phyloP scores from a whole-genome alignment of 2,888 invertebrate genomes.

The Heliconius aoede region DNA sequence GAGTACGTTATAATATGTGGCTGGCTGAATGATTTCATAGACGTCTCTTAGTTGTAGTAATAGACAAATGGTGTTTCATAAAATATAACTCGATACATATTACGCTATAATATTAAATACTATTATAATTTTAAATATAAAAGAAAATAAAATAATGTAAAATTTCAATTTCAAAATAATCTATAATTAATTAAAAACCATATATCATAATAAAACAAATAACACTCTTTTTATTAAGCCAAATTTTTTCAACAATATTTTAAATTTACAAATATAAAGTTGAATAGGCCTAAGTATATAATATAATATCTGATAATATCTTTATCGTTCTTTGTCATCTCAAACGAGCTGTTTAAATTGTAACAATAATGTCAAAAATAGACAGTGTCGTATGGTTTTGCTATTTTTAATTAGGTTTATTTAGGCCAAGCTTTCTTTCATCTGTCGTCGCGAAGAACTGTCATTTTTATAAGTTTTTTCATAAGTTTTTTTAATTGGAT shows the following conservation, averaged over 20 bases:
- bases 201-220: too few relatives aligned
- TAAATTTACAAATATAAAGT: not conserved
- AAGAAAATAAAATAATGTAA: too few relatives aligned
- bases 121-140: too few relatives aligned
- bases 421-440: slow-evolving; percentile 40
- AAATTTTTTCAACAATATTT: not conserved
- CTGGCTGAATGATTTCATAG: too few relatives aligned
- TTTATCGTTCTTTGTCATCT: slow-evolving; percentile 5
- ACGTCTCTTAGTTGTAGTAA: too few relatives aligned
- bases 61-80: too few relatives aligned
- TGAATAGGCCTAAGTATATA: not conserved
- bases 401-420: slow-evolving; percentile 46
- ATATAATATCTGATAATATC: not conserved
- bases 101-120: too few relatives aligned
- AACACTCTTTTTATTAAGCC: not conserved
- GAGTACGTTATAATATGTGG: too few relatives aligned
- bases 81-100: too few relatives aligned
- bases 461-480: slow-evolving; percentile 29
- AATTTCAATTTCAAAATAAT: too few relatives aligned
- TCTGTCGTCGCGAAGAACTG: slow-evolving; percentile 34
- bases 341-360: slow-evolving; percentile 4
- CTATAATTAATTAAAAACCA: too few relatives aligned
- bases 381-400: slow-evolving; percentile 26
- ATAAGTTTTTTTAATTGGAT: not conserved
- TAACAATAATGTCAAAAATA: slow-evolving; percentile 14